Evolutionary conservation across 2,888 invertebrate species (phyloP), one percentile per base, ranked within the genome.

Genomic region (Sarcophaga variegata): DNA sequence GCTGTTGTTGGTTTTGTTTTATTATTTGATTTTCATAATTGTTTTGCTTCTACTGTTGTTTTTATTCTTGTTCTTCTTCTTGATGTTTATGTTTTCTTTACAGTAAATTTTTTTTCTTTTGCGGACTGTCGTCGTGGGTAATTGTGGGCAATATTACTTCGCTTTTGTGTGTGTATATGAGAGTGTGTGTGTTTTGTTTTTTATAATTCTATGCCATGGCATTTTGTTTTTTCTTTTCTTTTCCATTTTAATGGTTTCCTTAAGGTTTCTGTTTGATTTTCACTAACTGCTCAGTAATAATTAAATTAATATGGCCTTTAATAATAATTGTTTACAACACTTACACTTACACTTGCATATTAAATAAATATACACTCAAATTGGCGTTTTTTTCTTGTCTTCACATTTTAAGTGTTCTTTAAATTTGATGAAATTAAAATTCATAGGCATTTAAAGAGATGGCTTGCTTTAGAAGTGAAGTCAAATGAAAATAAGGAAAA

Each of bases 11-110:
- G 77, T 80, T 81, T 85, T 79, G 74, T 83, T 80, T 90, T 88
- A 86, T 82, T 87, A 83, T 83, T 87, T 88, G 75, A 81, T 87
- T 88, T 85, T 87, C 75, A 83, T 88, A 83, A 86, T 84, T 77
- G 84, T 83, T 85, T 86, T 76, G 47, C 59, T 64, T 75, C 47
- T 37, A 8, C 37, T 2, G 10, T 10, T 37, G 37, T 74, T 75
- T 54, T 71, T 67, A n/a, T 3, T 75, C 81, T 1, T 22, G 1
- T 22, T 22, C 22, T 22, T 22, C 22, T 22, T 22, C 22, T 80
- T 83, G 67, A 81, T 72, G 71, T n/a, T 25, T 22, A 71, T 14
- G 22, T 11, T 14, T 77, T 64, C 45, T 8, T 47, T 25, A 17
- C n/a, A 4, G 20, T 60, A 3, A 10, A 22, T 74, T 69, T 77